These are phyloP conservation scores for Astyanax mexicanus DNA, from an alignment of 2,797 vertebrate species.

Conservation along the genomic window DNA sequence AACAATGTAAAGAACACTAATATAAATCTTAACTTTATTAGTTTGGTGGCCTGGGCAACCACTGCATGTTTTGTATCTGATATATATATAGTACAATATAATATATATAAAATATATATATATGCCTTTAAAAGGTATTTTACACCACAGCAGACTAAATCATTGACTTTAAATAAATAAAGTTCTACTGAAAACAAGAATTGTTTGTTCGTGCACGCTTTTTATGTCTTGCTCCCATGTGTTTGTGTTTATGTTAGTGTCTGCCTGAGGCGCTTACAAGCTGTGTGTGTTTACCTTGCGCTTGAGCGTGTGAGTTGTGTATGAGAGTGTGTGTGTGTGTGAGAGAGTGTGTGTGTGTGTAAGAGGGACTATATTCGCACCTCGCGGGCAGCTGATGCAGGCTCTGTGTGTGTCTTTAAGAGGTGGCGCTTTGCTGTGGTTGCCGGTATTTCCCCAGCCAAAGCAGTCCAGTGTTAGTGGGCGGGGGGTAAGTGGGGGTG, in stretches of 20 bases:
- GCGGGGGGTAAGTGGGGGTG: conserved; percentile 46
- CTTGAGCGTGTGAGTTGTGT: background rate
- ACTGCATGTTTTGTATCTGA: too few species aligned
- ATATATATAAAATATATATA: too few species aligned
- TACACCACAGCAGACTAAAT: too few species aligned
- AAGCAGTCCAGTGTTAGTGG: conserved; percentile 63
- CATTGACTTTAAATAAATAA: too few species aligned
- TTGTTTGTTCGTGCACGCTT: background rate
- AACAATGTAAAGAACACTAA: too few species aligned
- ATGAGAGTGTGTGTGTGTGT: conserved; percentile 44
- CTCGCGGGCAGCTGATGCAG: background rate
- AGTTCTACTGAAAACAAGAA: background rate
- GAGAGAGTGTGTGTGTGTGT: background rate
- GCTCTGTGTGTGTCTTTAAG: conserved; percentile 75
- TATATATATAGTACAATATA: too few species aligned
- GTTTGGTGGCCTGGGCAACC: too few species aligned
- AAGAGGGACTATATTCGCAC: background rate
- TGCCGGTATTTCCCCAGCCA: conserved; percentile 69
- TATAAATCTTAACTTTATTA: too few species aligned
- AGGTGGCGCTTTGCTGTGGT: conserved; percentile 74
- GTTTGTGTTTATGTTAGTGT: background rate
- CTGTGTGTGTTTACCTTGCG: background rate
- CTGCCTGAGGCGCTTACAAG: background rate
- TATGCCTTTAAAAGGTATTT: too few species aligned
- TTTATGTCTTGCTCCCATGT: background rate